Base-by-base conservation (phyloP, 2,888 invertebrate genomes). In the Trichopoda pennipes region DNA sequence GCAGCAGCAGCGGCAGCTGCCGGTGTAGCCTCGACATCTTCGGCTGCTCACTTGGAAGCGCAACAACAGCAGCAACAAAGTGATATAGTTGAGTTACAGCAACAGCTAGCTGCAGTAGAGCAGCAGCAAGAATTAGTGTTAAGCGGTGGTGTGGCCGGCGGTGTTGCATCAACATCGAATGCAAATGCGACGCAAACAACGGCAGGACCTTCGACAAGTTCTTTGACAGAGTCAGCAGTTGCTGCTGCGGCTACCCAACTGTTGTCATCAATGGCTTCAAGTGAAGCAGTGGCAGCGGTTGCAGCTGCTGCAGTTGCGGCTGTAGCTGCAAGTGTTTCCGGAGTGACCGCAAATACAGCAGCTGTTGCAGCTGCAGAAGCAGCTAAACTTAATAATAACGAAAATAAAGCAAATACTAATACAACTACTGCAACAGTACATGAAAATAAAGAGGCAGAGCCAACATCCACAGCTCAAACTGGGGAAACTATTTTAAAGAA, bases 221-320 rank as follows among this genome's bases (percentile, higher is more conserved):
- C 86, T 49, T 79, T 87, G 42, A 85, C 88, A 61, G 89, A 88
- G 73, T 86, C 89, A 49, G 88, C 87, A 83, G 86, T 86, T 16
- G 89, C 88, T 21, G 89, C 86, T n/a, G 88, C 89, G n/a, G 88
- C 90, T 90, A 92, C 89, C 60, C 88, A 89, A 81, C 86, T 89
- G 76, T 70, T 89, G 72, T 86, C 89, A 83, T 86, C 89, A 66
- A 88, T 89, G 85, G 88, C 88, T 16, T 87, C 89, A 28, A 88
- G 86, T n/a, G 86, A 89, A 91, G 93, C 89, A 23, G 88, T 77
- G 9, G 85, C 88, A 6, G 88, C 89, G 21, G 88, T 87, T 19
- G 87, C 89, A 90, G 92, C 89, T 53, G 88, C 86, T 44, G 87
- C 87, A 21, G 85, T 81, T 28, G 83, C 79, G 80, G 85, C 76